Evolutionary conservation across 2,113 vertebrate species (phyloP), one percentile per base, ranked within the genome.

Genomic region (Entelurus aequoreus): DNA sequence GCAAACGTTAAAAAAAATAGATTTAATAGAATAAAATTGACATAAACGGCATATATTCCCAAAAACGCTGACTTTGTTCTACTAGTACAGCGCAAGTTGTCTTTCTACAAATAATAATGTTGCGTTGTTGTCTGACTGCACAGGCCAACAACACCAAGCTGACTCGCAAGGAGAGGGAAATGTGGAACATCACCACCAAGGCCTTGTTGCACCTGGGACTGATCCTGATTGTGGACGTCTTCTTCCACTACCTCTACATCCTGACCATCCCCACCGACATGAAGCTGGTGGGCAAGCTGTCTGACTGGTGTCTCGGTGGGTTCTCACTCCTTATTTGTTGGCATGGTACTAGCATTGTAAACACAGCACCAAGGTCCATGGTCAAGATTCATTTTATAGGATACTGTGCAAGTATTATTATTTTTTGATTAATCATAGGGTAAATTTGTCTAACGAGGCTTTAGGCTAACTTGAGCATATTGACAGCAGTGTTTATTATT

Each of bases 221-320:
- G 44, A 85, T 98, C 49, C 3, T 94, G 5, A 66, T 91, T 0
- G 94, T 99, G 79, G 95, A 97, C 8, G 63, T 94, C 76, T 92
- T 95, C 86, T 98, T 99, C 75, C 97, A 99, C 77, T 99, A 91
- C 81, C 93, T 99, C 78, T 99, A 98, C 88, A 99, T 99, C 87
- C 82, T 99, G 80, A 95, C 95, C 51, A 96, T 99, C 65, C 97
- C 97, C 55, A 90, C 74, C 0, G 96, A 98, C 87, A 87, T 98
- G 84, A 95, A 94, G 77, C 92, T 97, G 5, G 78, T 91, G 56
- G 88, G 65, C 71, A 91, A 91, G 63, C 92, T 98, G 59, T 92
- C 94, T 0, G 96, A 99, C 76, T 96, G 94, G 81, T 93, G 94
- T 52, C 77, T 99, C 9, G 97, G 97, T 98, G 81, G 80, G 94